Base-by-base conservation (phyloP, 2,113 vertebrate species). In the Mus spicilegus region DNA sequence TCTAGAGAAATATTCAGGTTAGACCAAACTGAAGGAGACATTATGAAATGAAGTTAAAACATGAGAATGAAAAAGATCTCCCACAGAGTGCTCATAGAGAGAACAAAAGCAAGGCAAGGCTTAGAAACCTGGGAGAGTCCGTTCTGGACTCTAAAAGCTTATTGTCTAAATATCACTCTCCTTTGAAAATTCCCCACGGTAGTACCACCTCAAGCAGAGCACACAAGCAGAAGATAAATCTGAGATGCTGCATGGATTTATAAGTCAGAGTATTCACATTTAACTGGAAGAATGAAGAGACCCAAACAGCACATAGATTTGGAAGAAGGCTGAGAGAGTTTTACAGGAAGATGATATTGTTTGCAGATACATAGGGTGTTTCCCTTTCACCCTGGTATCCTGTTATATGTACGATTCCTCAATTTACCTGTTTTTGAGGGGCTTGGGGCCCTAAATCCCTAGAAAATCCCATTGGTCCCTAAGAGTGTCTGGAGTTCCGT, bases 221-320 rank as follows among this genome's bases (percentile, higher is more conserved):
- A 73, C 78, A 72, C 3, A 72, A 24, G n/a, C 70, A 81, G 30
- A 94, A 80, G 33, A 94, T n/a, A 89, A 86, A 86, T 80, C 33
- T 9, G 51, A 86, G 69, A 30, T 89, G 6, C 36, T 86, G 49
- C 8, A 28, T 78, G 28, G 24, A 69, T 61, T n/a, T 92, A n/a
- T 28, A 89, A 26, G 20, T 80, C 9, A 49, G n/a, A 56, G 7
- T 69, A 89, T 69, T 89, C 36, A 61, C 65, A 91, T 63, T 46
- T 81, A 78, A 46, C 56, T 77, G 61, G 36, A 14, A 89, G 36
- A 42, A 87, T 69, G 46, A 75, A 56, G 63, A 69, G 28, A 67
- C 12, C 16, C 58, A 58, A 61, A 72, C 75, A 78, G 56, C 36
- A 80, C 73, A 49, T 56, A 39, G 36, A 87, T 65, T 96, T 8